A percentile compares a stretch with the other conserved stretches of the same genome.
phyloP scores from a whole-genome alignment of 64 coral and sea anemone species.

The Acropora yongei region DNA sequence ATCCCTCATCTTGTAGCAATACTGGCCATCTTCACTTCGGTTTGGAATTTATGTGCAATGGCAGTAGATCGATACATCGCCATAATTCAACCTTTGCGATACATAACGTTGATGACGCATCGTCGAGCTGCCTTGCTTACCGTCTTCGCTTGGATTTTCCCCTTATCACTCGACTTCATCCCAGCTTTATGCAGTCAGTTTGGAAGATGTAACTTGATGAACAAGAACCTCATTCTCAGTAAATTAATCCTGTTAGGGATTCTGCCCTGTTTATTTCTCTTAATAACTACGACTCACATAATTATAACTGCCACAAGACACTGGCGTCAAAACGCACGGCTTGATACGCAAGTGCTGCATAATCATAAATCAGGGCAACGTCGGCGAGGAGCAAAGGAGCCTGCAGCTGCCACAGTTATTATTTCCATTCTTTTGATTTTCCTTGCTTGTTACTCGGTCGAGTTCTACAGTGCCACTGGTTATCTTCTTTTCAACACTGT shows the following conservation, averaged over 20 bases:
- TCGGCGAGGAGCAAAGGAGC: not conserved
- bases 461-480: not conserved
- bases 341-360: not conserved
- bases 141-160: not conserved
- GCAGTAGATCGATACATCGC: not conserved
- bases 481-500: not conserved
- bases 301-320: not conserved
- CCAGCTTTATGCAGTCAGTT: not conserved
- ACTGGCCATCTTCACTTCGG: not conserved
- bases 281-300: not conserved
- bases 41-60: not conserved
- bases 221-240: not conserved
- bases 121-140: not conserved
- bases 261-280: not conserved
- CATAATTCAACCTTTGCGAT: not conserved
- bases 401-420: not conserved
- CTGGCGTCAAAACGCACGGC: not conserved
- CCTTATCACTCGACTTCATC: not conserved
- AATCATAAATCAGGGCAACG: not conserved
- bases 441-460: not conserved
- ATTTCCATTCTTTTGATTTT: not conserved
- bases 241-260: not conserved
- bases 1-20: not conserved
- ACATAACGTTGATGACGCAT: not conserved
- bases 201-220: not conserved